Evolutionary conservation across 1,140 invertebrate genomes (phyloP).

Genomic region (Zaprionus capensis): DNA sequence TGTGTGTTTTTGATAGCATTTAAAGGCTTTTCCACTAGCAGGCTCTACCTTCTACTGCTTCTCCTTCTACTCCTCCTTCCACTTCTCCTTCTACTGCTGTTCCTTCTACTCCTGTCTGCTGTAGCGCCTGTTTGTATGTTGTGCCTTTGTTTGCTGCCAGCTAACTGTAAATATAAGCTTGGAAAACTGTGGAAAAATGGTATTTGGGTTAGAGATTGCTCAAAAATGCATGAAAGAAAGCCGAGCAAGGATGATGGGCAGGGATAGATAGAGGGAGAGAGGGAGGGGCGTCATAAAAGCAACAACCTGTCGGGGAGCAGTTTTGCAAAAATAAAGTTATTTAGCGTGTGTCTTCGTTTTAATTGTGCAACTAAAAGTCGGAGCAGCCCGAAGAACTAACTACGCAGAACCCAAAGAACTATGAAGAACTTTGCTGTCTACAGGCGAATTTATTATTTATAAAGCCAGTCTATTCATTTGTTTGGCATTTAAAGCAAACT

Average conservation of each 20-base stretch:
- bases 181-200: slow-evolving; percentile 56
- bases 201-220: slow-evolving; percentile 78
- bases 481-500: slow-evolving; percentile 37
- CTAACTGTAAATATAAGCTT: slow-evolving; percentile 58
- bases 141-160: slow-evolving; percentile 48
- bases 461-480: slow-evolving; percentile 39
- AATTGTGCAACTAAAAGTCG: slow-evolving; percentile 39
- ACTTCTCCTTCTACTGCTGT: not conserved
- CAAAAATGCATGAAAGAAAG: slow-evolving; percentile 66
- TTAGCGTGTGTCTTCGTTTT: slow-evolving; percentile 38
- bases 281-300: not conserved
- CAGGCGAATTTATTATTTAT: slow-evolving; percentile 50
- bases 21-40: slow-evolving; percentile 8
- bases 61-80: not conserved
- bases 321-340: slow-evolving; percentile 34
- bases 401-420: not conserved
- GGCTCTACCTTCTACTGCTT: not conserved
- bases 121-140: slow-evolving; percentile 39
- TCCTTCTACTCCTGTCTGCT: not conserved
- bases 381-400: not conserved
- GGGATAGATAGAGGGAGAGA: not conserved
- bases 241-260: not conserved
- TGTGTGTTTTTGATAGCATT: slow-evolving; percentile 12
- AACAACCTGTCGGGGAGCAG: slow-evolving; percentile 24
- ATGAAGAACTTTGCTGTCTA: not conserved